Percentiles rank a stretch among this genome's conserved stretches.
Evolutionary conservation across 2,888 invertebrate genomes (phyloP).

Genomic region (Drosophila rubida): DNA sequence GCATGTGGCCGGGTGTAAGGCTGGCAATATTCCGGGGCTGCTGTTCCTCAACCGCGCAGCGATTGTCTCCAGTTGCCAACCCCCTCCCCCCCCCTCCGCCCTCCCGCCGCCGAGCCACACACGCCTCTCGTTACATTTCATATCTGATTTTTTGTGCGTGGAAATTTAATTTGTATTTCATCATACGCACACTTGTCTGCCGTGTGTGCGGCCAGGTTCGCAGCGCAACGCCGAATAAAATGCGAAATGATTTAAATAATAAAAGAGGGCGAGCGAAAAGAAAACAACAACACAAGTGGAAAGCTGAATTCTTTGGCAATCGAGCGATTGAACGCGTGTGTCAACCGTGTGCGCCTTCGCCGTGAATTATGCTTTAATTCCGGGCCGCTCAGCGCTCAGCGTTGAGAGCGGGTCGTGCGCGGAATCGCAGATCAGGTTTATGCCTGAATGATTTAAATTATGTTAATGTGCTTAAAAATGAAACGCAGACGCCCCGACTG

Average conservation of each 20-base stretch:
- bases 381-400: too few relatives aligned
- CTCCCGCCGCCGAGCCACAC: too few relatives aligned
- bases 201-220: too few relatives aligned
- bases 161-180: constrained; percentile 79
- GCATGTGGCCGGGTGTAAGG: constrained; percentile 5
- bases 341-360: neutral
- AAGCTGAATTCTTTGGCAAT: constrained; percentile 55
- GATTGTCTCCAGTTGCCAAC: constrained; percentile 3
- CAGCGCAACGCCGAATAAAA: too few relatives aligned
- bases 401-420: too few relatives aligned
- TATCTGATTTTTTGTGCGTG: constrained; percentile 74
- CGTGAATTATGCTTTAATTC: neutral
- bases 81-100: neutral
- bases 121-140: constrained; percentile 63
- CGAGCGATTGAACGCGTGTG: constrained; percentile 53
- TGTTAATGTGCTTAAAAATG: neutral
- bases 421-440: neutral
- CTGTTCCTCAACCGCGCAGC: neutral
- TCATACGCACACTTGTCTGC: constrained; percentile 60
- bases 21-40: constrained; percentile 9
- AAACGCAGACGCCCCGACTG: too few relatives aligned
- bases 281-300: constrained; percentile 45
- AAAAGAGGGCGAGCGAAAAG: neutral
- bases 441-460: neutral
- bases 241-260: constrained; percentile 14